Conservation (phyloP, 2,888 invertebrate species). For the Thymelicus acteon region DNA sequence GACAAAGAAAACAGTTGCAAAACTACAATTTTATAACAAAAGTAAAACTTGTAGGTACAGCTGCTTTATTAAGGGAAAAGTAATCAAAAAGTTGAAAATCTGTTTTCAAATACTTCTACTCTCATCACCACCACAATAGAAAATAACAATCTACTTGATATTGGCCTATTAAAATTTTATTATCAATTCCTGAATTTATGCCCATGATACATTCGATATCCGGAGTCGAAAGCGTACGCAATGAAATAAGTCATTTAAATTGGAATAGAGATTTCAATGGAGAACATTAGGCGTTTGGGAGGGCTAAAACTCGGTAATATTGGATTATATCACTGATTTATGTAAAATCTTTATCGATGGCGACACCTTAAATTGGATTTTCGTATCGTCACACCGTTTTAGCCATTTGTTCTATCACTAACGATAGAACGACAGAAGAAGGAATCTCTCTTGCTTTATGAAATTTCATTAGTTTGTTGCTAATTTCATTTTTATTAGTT, state of each 20-base stretch:
- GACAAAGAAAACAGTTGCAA: no score
- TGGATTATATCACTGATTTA: slow-evolving; percentile 83
- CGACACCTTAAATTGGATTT: slow-evolving; percentile 79
- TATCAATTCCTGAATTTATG: slow-evolving; percentile 79
- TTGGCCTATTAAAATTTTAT: slow-evolving; percentile 74
- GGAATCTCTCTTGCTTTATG: background rate
- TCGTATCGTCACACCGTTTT: slow-evolving; percentile 69
- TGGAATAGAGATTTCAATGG: slow-evolving; percentile 80
- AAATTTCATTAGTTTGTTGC: background rate
- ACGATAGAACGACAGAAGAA: background rate
- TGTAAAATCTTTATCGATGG: slow-evolving; percentile 80
- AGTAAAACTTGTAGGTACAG: no score
- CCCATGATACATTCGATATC: slow-evolving; percentile 62
- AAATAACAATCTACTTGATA: slow-evolving; percentile 64
- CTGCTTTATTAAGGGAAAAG: background rate
- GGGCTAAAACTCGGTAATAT: slow-evolving; percentile 76
- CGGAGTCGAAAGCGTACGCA: slow-evolving; percentile 58
- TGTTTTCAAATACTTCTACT: slow-evolving; percentile 4
- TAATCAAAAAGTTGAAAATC: background rate
- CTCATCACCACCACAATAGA: slow-evolving; percentile 40
- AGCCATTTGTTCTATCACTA: slow-evolving; percentile 39
- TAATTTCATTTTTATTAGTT: background rate
- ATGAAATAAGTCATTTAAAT: slow-evolving; percentile 84
- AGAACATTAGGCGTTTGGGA: slow-evolving; percentile 73
- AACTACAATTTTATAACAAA: no score